phyloP scores from a whole-genome alignment of 2,113 vertebrate species.

The Marmota monax region DNA sequence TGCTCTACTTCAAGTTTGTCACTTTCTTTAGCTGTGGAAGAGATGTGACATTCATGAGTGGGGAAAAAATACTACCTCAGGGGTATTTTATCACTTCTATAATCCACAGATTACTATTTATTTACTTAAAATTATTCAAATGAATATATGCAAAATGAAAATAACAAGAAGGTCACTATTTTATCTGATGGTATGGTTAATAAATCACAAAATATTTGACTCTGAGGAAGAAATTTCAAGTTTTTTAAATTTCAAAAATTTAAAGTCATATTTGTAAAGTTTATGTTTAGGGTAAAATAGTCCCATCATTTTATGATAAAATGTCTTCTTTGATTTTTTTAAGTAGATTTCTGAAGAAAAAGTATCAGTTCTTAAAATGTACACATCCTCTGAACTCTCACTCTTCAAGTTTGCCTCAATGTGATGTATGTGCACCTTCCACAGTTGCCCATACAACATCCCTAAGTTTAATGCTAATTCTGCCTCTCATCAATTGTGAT shows the following conservation, averaged over 20 bases:
- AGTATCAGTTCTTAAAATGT: slow-evolving; percentile 23
- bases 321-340: neutral
- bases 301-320: slow-evolving; percentile 7
- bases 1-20: neutral
- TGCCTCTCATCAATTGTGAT: slow-evolving; percentile 60
- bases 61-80: neutral
- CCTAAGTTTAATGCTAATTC: slow-evolving; percentile 49
- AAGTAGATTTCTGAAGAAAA: neutral
- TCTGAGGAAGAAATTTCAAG: neutral
- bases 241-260: neutral
- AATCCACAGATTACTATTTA: neutral
- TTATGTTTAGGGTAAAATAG: neutral
- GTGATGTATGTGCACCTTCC: neutral
- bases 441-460: slow-evolving; percentile 44
- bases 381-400: neutral
- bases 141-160: slow-evolving; percentile 25
- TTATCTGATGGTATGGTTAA: neutral
- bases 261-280: neutral
- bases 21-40: slow-evolving; percentile 22
- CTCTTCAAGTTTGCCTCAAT: slow-evolving; percentile 1
- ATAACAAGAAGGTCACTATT: neutral
- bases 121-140: slow-evolving; percentile 63
- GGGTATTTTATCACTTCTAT: neutral
- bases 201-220: slow-evolving; percentile 6
- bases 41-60: neutral